Evolutionary conservation across 1,140 invertebrate species (phyloP), one percentile per base, ranked within the genome.

Genomic region (Holcopasites calliopsidis): DNA sequence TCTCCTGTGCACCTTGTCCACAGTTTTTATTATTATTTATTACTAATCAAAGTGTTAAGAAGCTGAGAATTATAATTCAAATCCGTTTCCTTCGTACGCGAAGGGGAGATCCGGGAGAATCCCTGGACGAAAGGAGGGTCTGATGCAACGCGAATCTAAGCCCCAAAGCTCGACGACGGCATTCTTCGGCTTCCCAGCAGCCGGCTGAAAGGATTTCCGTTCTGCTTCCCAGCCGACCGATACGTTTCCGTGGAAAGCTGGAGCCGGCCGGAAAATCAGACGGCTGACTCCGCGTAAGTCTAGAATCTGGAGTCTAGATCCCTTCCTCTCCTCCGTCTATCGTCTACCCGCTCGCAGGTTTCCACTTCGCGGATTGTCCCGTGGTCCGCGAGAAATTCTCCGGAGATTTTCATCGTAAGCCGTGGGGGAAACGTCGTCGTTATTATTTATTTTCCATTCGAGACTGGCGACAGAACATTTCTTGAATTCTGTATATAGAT

Each of bases 271-370:
- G 72, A 66, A 81, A 85, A 85, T 85, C 84, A 77, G 81, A 77
- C 77, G 77, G 77, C 77, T 78, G 83, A 72, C 83, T 82, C 81
- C 81, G n/a, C 70, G 74, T 64, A 60, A 82, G 55, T 26, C 33
- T 11, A 52, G n/a, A 52, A n/a, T n/a, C n/a, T n/a, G n/a, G n/a
- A n/a, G n/a, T n/a, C n/a, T n/a, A n/a, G n/a, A n/a, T n/a, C n/a
- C n/a, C 23, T 13, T 31, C 28, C 6, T 10, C 28, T 35, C 21
- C 1, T 1, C 18, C 8, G 1, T 2, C 18, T n/a, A 2, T 8
- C 44, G 7, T 33, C 10, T 21, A 5, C 18, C 16, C 8, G 3
- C 3, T 26, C 33, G 10, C 11, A 28, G 26, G 18, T 28, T 33
- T 62, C 28, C 16, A 21, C 7, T n/a, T 58, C 38, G 38, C 35